Base-by-base conservation (phyloP, 2,888 invertebrate genomes). In the Cheilosia scutellata region DNA sequence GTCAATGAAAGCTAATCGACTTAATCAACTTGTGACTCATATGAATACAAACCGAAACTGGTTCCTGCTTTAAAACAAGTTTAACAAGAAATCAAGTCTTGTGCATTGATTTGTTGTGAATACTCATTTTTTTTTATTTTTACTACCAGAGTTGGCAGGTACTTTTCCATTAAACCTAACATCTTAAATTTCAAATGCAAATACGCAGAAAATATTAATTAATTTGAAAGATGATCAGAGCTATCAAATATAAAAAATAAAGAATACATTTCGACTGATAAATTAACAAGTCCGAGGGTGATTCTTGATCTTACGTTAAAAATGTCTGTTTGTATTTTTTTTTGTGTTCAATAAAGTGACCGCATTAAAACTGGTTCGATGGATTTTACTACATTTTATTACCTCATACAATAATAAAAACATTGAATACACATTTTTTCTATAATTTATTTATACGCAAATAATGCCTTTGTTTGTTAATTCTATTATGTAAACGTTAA, bases 1-100 rank as follows among this genome's bases (percentile, higher is more conserved):
- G 42, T n/a, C 42, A 60, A 60, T 42, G 25, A 25, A 40, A 42
- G 42, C 33, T 13, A 47, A 63, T 49, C 11, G 20, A 37, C 16
- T 60, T 31, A 6, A 29, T 9, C 16, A 42, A 47, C 13, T 11
- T 29, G 4, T 68, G 53, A 68, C 42, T 68, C 68, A 47, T 44
- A 0, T 6, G 7, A 7, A 47, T 16, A 44, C 20, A 44, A 7
- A 70, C n/a, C 1, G n/a, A 49, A 71, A 71, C 71, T 37, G 16
- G 71, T 55, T 68, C 11, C 29, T 11, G 13, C 37, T 60, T 71
- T 9, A n/a, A 71, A 71, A 71, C 71, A 11, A 60, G 71, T 71
- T 71, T 60, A 37, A 60, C 71, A 58, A 60, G 58, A 71, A 37
- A 58, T 55, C 40, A 11, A 42, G 9, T 42, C 31, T 55, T 40